phyloP scores from a whole-genome alignment of 2,113 vertebrate genomes.

The Rhea pennata region DNA sequence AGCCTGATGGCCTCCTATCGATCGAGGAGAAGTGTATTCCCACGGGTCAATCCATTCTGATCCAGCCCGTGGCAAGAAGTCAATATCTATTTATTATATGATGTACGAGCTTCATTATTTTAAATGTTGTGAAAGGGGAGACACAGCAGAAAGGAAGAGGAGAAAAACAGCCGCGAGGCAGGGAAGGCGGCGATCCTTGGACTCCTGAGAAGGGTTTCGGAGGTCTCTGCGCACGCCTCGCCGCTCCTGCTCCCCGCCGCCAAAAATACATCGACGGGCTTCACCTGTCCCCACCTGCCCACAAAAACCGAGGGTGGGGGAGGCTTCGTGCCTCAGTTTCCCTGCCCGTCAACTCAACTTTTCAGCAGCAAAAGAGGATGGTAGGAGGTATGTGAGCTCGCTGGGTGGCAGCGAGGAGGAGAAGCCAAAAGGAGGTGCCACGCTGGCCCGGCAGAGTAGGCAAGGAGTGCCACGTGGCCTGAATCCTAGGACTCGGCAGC shows the following conservation, averaged over 20 bases:
- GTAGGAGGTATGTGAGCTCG: not conserved
- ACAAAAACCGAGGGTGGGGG: not conserved
- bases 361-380: not conserved
- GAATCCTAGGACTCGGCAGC: not conserved
- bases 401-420: not conserved
- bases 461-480: not conserved
- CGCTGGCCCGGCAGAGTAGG: too few species aligned
- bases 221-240: accelerated
- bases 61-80: conserved; percentile 67
- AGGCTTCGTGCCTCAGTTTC: not conserved
- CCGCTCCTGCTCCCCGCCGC: not conserved
- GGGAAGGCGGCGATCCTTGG: not conserved
- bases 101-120: conserved; percentile 73
- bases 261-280: not conserved
- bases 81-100: conserved; percentile 82
- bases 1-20: conserved; percentile 63
- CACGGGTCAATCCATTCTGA: conserved; percentile 76
- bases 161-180: not conserved
- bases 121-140: not conserved
- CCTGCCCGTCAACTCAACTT: not conserved
- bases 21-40: conserved; percentile 65
- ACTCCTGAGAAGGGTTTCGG: not conserved
- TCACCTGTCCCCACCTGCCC: not conserved
- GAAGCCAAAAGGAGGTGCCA: not conserved
- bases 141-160: not conserved